phyloP scores from a whole-genome alignment of 2,888 invertebrate species.

The Noctua janthe region DNA sequence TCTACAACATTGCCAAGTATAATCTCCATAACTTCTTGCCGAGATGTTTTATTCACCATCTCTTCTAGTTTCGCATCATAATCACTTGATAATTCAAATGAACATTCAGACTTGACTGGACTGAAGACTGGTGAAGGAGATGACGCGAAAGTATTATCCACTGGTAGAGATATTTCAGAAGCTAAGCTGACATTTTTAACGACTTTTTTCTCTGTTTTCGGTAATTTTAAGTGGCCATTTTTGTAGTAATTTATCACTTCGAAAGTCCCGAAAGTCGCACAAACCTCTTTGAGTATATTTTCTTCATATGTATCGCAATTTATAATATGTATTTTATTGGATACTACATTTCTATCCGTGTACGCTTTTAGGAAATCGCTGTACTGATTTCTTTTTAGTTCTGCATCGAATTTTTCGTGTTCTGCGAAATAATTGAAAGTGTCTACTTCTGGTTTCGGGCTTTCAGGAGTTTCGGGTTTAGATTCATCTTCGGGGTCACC shows the following conservation, averaged over 20 bases:
- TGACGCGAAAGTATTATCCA: slow-evolving; percentile 67
- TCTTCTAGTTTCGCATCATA: slow-evolving; percentile 86
- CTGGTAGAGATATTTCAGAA: slow-evolving; percentile 80
- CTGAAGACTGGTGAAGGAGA: slow-evolving; percentile 75
- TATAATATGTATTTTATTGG: slow-evolving; percentile 81
- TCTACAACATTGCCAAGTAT: slow-evolving; percentile 84
- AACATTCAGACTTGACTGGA: slow-evolving; percentile 86
- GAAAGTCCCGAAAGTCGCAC: slow-evolving; percentile 77
- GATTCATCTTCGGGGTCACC: background rate
- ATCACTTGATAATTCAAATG: slow-evolving; percentile 85
- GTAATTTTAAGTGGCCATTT: slow-evolving; percentile 81
- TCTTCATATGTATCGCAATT: slow-evolving; percentile 86
- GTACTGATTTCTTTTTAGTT: slow-evolving; percentile 79
- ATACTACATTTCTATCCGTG: slow-evolving; percentile 63
- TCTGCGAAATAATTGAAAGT: slow-evolving; percentile 81
- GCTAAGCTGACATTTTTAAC: slow-evolving; percentile 80
- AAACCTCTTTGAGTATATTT: slow-evolving; percentile 79
- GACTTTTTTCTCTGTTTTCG: slow-evolving; percentile 75
- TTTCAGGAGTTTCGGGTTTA: slow-evolving; percentile 2
- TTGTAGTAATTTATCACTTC: slow-evolving; percentile 83
- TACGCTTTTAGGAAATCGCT: slow-evolving; percentile 77
- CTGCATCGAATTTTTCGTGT: slow-evolving; percentile 82
- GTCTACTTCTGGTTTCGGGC: slow-evolving; percentile 62
- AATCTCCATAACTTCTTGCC: slow-evolving; percentile 88
- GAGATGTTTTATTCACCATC: slow-evolving; percentile 85